phyloP scores from a whole-genome alignment of 2,113 vertebrate species.

The Psittacus erithacus region DNA sequence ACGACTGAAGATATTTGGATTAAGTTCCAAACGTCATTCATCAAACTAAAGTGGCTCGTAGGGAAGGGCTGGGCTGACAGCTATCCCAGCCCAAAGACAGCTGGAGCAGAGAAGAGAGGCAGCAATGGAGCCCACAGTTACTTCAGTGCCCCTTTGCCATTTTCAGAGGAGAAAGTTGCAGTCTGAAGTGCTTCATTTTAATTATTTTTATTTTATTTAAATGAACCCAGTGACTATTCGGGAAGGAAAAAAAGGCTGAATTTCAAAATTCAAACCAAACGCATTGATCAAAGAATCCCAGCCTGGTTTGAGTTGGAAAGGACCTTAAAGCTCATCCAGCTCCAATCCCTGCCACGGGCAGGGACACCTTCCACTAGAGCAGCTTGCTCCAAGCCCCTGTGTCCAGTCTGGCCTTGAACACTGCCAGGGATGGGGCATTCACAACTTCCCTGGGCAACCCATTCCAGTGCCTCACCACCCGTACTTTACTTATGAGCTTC shows the following conservation, averaged over 20 bases:
- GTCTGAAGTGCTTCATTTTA: not conserved
- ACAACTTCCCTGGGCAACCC: not conserved
- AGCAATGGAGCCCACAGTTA: not conserved
- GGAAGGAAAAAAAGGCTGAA: not conserved
- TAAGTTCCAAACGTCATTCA: not conserved
- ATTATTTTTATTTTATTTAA: not conserved
- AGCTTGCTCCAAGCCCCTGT: not conserved
- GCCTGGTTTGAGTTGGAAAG: not conserved
- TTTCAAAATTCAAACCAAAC: not conserved
- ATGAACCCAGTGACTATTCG: not conserved
- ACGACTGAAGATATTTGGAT: not conserved
- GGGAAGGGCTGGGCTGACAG: not conserved
- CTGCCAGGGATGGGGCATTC: too few relatives aligned
- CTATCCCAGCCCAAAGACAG: not conserved
- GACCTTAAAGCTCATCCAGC: not conserved
- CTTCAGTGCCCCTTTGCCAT: not conserved
- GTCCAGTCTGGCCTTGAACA: too few relatives aligned
- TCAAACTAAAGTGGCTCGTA: not conserved
- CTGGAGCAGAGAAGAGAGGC: not conserved
- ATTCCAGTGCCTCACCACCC: not conserved
- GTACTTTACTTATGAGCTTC: not conserved
- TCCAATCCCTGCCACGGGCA: not conserved
- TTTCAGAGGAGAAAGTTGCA: not conserved
- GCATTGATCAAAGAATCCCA: not conserved
- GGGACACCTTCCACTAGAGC: not conserved